Evolutionary conservation across 2,113 vertebrate species (phyloP).

Genomic region (Mastomys coucha): DNA sequence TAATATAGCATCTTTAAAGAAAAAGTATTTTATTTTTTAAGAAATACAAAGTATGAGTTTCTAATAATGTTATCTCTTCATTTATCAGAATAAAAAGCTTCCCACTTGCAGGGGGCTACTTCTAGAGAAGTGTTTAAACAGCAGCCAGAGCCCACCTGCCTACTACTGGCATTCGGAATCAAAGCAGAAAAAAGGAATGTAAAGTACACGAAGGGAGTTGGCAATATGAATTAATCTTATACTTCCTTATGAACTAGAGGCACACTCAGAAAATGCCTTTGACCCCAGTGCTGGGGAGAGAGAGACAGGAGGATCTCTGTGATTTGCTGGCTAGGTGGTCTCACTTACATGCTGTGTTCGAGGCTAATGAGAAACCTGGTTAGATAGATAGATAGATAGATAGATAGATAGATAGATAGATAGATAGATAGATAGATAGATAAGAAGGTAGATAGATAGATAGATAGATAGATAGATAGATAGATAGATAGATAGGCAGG

Average conservation of each 20-base stretch:
- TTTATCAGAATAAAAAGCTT: slow-evolving; percentile 51
- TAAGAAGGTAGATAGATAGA: too few relatives aligned
- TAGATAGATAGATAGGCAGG: too few relatives aligned
- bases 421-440: neutral
- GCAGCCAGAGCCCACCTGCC: slow-evolving; percentile 15
- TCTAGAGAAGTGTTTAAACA: slow-evolving; percentile 51
- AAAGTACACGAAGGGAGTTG: neutral
- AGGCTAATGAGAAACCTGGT: neutral
- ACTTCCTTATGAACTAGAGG: slow-evolving; percentile 3
- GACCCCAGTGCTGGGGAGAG: too few relatives aligned
- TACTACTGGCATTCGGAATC: slow-evolving; percentile 64
- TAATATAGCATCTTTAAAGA: neutral
- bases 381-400: too few relatives aligned
- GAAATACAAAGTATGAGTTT: slow-evolving; percentile 65
- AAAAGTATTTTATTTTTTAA: neutral
- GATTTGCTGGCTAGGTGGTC: neutral
- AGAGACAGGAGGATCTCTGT: neutral
- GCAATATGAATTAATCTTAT: slow-evolving; percentile 21
- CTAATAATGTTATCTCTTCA: slow-evolving; percentile 56
- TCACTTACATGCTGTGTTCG: neutral
- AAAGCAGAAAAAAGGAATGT: slow-evolving; percentile 44
- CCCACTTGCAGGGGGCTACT: slow-evolving; percentile 61
- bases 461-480: too few relatives aligned
- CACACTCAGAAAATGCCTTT: neutral
- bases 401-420: too few relatives aligned